Percentiles rank a stretch among this genome's conserved stretches.
Conservation (phyloP, 2,113 vertebrate species). For the Oryzias curvinotus region DNA sequence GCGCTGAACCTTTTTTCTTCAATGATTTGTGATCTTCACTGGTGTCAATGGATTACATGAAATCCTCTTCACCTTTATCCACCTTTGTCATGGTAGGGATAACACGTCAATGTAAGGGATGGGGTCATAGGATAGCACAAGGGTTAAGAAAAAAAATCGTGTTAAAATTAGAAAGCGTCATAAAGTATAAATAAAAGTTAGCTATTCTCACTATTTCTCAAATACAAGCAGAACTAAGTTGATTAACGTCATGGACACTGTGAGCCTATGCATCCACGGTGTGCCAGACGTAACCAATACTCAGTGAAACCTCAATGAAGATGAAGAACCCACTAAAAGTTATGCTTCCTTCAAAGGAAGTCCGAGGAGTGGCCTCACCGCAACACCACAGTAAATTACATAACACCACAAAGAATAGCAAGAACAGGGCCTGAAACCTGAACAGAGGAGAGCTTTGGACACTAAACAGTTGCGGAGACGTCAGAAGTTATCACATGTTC, state of each 20-base stretch:
- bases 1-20: no score
- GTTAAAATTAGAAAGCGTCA: no score
- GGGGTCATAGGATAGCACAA: no score
- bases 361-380: constrained; percentile 44
- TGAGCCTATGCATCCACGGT: constrained; percentile 56
- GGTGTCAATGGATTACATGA: no score
- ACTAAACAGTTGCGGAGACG: constrained; percentile 15
- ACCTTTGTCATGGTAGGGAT: no score
- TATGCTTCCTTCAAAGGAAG: constrained; percentile 40
- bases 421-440: constrained; percentile 25
- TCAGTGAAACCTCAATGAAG: constrained; percentile 54
- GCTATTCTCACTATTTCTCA: constrained; percentile 52
- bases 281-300: constrained; percentile 71
- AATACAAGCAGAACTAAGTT: constrained; percentile 42
- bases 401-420: constrained; percentile 38
- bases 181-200: constrained; percentile 6
- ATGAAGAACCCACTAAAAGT: constrained; percentile 53
- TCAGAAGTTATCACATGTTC: constrained; percentile 15
- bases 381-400: constrained; percentile 62
- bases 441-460: constrained; percentile 15
- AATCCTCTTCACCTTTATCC: no score
- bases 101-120: no score
- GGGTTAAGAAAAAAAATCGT: no score
- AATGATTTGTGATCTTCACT: no score
- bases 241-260: constrained; percentile 57